Evolutionary conservation across 2,113 vertebrate genomes (phyloP).

Genomic region (Gymnorhina tibicen): DNA sequence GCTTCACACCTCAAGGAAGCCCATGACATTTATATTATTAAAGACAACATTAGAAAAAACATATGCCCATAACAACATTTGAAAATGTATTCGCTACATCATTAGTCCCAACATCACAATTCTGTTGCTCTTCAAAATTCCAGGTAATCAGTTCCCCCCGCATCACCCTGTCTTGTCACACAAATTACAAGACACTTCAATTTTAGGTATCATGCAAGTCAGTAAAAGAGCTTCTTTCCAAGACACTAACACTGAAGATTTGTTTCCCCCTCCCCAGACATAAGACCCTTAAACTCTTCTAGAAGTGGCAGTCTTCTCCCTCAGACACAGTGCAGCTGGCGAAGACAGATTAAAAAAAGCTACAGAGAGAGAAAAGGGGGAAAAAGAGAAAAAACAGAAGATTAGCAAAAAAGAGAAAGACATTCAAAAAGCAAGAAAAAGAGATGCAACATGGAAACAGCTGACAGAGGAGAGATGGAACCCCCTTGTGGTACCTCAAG

Average conservation of each 20-base stretch:
- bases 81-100: conserved; percentile 43
- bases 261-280: conserved; percentile 62
- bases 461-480: conserved; percentile 21
- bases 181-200: conserved; percentile 67
- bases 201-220: conserved; percentile 74
- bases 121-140: conserved; percentile 35
- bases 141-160: not conserved
- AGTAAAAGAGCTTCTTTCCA: conserved; percentile 70
- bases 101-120: conserved; percentile 34
- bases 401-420: conserved; percentile 68
- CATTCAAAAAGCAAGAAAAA: conserved; percentile 53
- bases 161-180: conserved; percentile 58
- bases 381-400: conserved; percentile 63
- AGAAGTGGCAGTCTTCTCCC: conserved; percentile 91
- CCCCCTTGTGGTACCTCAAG: not conserved
- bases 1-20: not conserved
- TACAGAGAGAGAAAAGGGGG: conserved; percentile 77
- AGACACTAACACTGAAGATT: conserved; percentile 67
- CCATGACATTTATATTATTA: conserved; percentile 29
- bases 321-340: conserved; percentile 83
- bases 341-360: conserved; percentile 99
- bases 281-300: conserved; percentile 84
- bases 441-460: conserved; percentile 15
- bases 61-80: conserved; percentile 2
- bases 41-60: conserved; percentile 60